Percentiles rank a stretch among this genome's conserved stretches.
Conservation (phyloP, 64 coral and sea anemone species). For the Montipora cactus region DNA sequence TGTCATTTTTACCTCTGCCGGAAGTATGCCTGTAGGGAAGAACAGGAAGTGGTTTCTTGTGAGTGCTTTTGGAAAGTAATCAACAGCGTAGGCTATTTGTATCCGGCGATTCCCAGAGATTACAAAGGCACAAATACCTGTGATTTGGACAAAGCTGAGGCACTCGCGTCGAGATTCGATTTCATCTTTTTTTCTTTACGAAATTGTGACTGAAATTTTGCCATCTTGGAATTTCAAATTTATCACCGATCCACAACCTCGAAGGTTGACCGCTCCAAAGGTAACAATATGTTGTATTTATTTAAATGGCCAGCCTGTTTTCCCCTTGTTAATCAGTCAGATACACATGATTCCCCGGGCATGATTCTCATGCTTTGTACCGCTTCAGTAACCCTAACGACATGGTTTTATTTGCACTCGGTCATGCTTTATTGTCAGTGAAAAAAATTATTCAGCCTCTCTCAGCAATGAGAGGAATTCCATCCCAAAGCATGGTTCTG, state of each 20-base stretch:
- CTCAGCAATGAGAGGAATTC: too few species aligned
- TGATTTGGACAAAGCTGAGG: not conserved
- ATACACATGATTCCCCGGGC: too few species aligned
- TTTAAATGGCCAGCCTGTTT: not conserved
- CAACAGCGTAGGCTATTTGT: not conserved
- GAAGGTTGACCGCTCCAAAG: not conserved
- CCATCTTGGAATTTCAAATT: not conserved
- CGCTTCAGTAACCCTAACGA: too few species aligned
- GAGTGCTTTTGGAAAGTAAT: slow-evolving; percentile 13
- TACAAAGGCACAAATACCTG: not conserved
- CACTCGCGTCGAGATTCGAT: not conserved
- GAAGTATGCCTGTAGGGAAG: not conserved
- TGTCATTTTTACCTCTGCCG: not conserved
- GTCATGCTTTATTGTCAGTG: too few species aligned
- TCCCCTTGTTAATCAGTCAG: not conserved
- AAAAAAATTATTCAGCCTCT: too few species aligned
- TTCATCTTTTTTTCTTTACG: too few species aligned
- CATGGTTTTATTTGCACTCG: too few species aligned
- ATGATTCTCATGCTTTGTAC: too few species aligned
- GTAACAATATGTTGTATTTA: not conserved
- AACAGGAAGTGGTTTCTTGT: not conserved
- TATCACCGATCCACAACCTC: too few species aligned
- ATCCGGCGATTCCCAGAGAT: not conserved
- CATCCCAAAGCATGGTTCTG: too few species aligned
- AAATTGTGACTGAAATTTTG: not conserved